Evolutionary conservation across 2,113 vertebrate genomes (phyloP), one percentile per base, ranked within the genome.

Genomic region (Triplophysa tibetana): DNA sequence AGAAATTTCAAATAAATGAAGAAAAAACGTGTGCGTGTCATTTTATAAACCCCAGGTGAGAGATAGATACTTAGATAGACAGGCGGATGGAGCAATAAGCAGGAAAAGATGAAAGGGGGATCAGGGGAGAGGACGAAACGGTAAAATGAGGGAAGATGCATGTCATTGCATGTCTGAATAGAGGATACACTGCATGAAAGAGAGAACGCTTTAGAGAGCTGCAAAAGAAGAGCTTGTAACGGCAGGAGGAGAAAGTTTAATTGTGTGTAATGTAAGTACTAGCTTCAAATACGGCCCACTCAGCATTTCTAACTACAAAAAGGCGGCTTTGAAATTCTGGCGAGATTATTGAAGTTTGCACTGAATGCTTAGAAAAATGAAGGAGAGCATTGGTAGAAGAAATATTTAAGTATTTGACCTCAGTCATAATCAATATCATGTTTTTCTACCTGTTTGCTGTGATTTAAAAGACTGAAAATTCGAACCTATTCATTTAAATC

Each of bases 181-280:
- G 77, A 21, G 77, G 66, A 48, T 70, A 70, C 13, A 26, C 78
- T 50, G 58, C 72, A 79, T 79, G 50, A 79, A 61, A 48, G 38
- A 24, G 43, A 63, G 62, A 70, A 48, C 45, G 65, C 33, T 72
- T 79, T 19, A 58, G 56, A 43, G 58, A 12, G 21, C 21, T 8
- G 29, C 68, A 52, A 56, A 50, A 70, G 29, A 29, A 61, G 24
- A 45, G 38, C 19, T 33, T 8, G 23, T 21, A 48, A 61, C 1
- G 21, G 45, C 78, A 52, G 60, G 67, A 61, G 41, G 56, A 5
- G 41, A 50, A 48, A 23, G 24, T 70, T 64, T 79, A 48, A 33
- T 41, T 24, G 72, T 24, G 72, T 74, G 33, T 61, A 19, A n/a
- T 45, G 16, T 63, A 52, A 13, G 56, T 58, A 8, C 72, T 70